Evolutionary conservation across 2,797 vertebrate species (phyloP), one percentile per base, ranked within the genome.

Genomic region (Otus scops): DNA sequence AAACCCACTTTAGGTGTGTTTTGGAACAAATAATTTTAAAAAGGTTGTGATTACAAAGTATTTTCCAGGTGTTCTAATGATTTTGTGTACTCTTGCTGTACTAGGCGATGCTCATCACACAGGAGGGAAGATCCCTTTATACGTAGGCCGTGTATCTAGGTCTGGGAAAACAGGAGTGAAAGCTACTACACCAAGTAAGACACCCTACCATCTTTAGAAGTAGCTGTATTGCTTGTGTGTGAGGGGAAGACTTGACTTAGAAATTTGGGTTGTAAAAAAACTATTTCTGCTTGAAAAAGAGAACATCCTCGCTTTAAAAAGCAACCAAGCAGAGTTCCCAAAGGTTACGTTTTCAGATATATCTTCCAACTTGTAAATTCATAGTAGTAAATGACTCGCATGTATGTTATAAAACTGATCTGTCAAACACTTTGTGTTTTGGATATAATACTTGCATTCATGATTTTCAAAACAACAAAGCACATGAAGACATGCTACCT

Each of bases 101-200:
- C 45, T 80, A 98, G 97, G 80, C 78, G 71, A 91, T 48, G 81
- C 56, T 51, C 43, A 3, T 23, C 70, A 51, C 74, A 69, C 60
- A 71, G 71, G 69, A 76, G 97, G 98, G 70, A 99, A 97, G 97
- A 99, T 98, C 79, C 98, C 98, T 74, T 93, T 97, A 13, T 80
- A 76, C 32, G 93, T 48, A 48, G 94, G 97, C 30, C 76, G 41
- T 47, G 11, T 93, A 83, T 73, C 97, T 84, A 97, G 97, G 96
- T 79, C 98, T 91, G 88, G 71, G 48, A 98, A 95, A 94, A 77
- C 32, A 12, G 59, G 88, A 85, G 60, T 97, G 85, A 97, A 98
- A 91, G 97, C 97, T 4, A 95, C 97, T 41, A 99, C 99, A 57
- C 99, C 99, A 16, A 99, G 99, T 99, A 98, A 98, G 99, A 95